A percentile compares a stretch with the other conserved stretches of the same genome.
These are phyloP conservation scores for Phycodurus eques DNA, from an alignment of 2,113 vertebrate species.

Conservation along the genomic window DNA sequence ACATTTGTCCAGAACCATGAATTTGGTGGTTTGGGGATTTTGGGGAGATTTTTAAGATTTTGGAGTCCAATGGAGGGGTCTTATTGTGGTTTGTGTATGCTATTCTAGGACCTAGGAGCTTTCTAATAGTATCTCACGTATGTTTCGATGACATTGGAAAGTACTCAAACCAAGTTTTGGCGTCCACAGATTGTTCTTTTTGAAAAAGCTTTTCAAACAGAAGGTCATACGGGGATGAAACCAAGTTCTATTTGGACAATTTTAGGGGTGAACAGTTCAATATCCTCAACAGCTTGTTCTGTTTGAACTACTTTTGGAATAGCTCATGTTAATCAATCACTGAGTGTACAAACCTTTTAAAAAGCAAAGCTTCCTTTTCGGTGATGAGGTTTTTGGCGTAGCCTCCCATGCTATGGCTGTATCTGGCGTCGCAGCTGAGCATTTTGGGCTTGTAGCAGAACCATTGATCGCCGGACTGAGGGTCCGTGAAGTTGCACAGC, in stretches of 20 bases:
- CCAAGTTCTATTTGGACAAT: not conserved
- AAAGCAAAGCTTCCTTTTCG: conserved; percentile 79
- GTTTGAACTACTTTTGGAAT: not conserved
- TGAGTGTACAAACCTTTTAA: conserved; percentile 80
- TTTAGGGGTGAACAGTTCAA: not conserved
- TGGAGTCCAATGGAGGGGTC: too few relatives aligned
- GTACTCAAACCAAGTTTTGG: too few relatives aligned
- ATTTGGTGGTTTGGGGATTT: too few relatives aligned
- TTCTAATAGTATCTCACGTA: too few relatives aligned
- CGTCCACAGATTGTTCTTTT: too few relatives aligned
- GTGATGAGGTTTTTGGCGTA: conserved; percentile 86
- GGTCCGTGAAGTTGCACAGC: conserved; percentile 91
- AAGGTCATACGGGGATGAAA: not conserved
- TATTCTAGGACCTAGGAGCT: too few relatives aligned
- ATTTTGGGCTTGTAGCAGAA: conserved; percentile 93
- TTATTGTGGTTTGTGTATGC: too few relatives aligned
- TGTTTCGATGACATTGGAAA: too few relatives aligned
- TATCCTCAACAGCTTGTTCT: too few relatives aligned
- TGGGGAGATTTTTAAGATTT: too few relatives aligned
- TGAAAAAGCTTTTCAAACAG: too few relatives aligned
- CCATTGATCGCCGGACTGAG: conserved; percentile 91
- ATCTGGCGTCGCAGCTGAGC: conserved; percentile 84
- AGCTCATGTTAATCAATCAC: not conserved
- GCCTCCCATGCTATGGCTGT: conserved; percentile 89
- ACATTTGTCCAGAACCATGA: too few relatives aligned